Evolutionary conservation across 2,113 vertebrate species (phyloP).

Genomic region (Nesospiza acunhae): DNA sequence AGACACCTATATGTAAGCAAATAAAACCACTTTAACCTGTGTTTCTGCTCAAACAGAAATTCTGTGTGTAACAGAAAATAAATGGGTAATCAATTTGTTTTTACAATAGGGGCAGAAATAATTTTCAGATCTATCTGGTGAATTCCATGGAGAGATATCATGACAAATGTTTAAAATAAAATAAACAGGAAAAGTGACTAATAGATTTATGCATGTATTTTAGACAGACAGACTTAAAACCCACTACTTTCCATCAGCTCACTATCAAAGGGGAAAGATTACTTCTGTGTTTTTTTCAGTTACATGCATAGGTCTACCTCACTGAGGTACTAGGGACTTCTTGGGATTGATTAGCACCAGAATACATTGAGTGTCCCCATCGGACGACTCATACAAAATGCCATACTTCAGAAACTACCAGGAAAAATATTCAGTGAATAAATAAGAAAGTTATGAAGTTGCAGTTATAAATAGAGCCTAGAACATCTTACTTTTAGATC

Average conservation of each 20-base stretch:
- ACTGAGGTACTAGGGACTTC: background rate
- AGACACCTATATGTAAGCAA: conserved; percentile 7
- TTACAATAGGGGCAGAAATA: background rate
- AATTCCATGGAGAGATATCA: background rate
- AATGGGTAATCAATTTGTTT: conserved; percentile 12
- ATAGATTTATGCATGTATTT: background rate
- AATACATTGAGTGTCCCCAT: background rate
- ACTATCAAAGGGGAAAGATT: conserved; percentile 3
- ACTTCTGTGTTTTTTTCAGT: background rate
- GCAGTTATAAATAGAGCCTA: conserved; percentile 6
- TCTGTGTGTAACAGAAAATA: conserved; percentile 18
- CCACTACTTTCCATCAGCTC: background rate
- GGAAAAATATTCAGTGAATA: background rate
- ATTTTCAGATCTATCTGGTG: conserved; percentile 1
- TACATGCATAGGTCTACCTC: background rate
- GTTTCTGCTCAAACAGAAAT: conserved; percentile 36
- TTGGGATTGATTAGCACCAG: background rate
- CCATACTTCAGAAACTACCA: background rate
- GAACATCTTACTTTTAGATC: conserved; percentile 36
- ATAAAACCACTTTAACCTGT: background rate
- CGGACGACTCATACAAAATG: conserved; percentile 13
- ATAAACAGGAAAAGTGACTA: background rate
- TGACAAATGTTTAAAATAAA: background rate
- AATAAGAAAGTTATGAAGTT: conserved; percentile 21
- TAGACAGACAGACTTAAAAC: background rate